Conservation (phyloP, 2,113 vertebrate species). For the Hippolais icterina region DNA sequence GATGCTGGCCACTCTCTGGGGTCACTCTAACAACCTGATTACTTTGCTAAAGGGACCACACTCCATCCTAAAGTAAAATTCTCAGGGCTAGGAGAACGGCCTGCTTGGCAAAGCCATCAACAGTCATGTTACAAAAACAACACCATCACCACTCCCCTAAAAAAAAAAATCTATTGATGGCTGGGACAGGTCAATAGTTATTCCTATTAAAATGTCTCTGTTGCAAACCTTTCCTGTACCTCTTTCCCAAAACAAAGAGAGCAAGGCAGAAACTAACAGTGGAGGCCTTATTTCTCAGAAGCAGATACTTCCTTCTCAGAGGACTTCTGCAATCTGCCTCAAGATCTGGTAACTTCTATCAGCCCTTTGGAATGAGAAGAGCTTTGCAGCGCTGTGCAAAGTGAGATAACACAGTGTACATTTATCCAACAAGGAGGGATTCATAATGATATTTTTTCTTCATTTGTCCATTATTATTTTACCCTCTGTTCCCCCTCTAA, state of each 20-base stretch:
- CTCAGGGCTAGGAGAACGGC: neutral
- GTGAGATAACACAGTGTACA: fast-evolving
- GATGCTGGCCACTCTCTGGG: neutral
- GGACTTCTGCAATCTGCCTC: neutral
- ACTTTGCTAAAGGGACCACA: too few relatives aligned
- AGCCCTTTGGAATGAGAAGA: fast-evolving
- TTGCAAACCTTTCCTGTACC: neutral
- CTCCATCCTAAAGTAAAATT: neutral
- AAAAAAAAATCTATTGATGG: neutral
- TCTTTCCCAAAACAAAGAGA: neutral
- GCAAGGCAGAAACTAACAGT: neutral
- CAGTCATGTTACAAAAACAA: neutral
- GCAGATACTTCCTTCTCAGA: neutral
- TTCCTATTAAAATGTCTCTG: neutral
- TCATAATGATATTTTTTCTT: neutral
- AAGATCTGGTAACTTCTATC: neutral
- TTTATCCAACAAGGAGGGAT: neutral
- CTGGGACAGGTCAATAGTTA: neutral
- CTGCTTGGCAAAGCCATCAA: neutral
- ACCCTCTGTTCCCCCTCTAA: neutral
- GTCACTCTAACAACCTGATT: neutral
- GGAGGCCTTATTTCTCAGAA: neutral
- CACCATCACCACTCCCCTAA: neutral
- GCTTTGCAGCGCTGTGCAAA: neutral
- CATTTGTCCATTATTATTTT: neutral